Base-by-base conservation (phyloP, 2,113 vertebrate species). In the Rhabdornis inornatus region DNA sequence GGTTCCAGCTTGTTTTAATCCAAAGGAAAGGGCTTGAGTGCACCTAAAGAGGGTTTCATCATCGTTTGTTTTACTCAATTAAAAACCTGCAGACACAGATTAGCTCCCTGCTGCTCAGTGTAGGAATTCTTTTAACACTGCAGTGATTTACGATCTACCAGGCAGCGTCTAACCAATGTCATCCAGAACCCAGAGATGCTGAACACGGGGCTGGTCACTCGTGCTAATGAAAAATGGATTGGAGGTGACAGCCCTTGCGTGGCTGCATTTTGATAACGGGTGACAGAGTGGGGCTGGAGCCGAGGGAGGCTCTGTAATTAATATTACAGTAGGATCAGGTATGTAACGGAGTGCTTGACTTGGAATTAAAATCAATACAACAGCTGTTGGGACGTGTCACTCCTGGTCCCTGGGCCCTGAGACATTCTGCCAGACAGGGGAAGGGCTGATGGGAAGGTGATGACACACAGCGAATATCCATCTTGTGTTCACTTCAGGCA, bases 31-130 rank as follows among this genome's bases (percentile, higher is more conserved):
- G 75, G 45, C 56, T 95, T 0, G 1, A 96, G 89, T 20, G 89
- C 44, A 95, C 91, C 92, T 92, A 96, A 53, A 88, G 84, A 92
- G 56, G 80, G 70, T 92, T 97, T 92, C 75, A 57, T 90, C 3
- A 3, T 76, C 49, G 2, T 96, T 97, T 97, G 75, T 93, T 98
- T 97, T 94, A 93, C 93, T 97, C 92, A 97, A 90, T 97, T 97
- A 97, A 97, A 97, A 94, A 94, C 80, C 78, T 84, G 80, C 77
- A 94, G 96, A 92, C 89, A 95, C 75, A 96, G 94, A 95, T 96
- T 91, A 96, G 91, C 74, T 95, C 68, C 95, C 95, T 72, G 85
- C 89, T 96, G 77, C 85, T 92, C 49, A 3, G 82, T 4, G 42
- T 44, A 84, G 69, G 76, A 74, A 93, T 93, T 93, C 77, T 90